Evolutionary conservation across 1,140 invertebrate genomes (phyloP).

Genomic region (Drosophila micromelanica): DNA sequence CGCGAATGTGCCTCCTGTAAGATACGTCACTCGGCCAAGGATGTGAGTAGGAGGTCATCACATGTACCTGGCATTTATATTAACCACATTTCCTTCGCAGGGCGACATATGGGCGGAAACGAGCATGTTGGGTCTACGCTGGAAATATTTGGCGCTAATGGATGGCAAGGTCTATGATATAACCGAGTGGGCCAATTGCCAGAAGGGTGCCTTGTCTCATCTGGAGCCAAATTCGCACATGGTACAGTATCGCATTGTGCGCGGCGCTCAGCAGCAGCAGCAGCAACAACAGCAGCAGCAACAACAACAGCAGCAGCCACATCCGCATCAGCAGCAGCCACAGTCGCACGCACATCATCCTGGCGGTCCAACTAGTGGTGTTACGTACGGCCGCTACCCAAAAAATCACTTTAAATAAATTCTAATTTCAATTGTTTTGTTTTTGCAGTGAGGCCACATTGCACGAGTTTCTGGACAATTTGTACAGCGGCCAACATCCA

Average conservation of each 20-base stretch:
- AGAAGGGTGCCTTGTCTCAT: constrained; percentile 92
- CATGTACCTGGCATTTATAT: constrained; percentile 9
- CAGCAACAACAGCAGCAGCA: constrained; percentile 78
- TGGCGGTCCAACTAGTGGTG: constrained; percentile 51
- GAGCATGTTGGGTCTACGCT: constrained; percentile 92
- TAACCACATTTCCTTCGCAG: constrained; percentile 84
- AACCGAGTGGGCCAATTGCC: constrained; percentile 97
- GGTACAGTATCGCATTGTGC: constrained; percentile 96
- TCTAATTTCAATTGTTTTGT: neutral
- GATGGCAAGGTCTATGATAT: constrained; percentile 97
- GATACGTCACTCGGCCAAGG: constrained; percentile 95
- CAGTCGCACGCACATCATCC: constrained; percentile 65
- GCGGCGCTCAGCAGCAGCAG: constrained; percentile 87
- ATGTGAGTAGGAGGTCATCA: constrained; percentile 86
- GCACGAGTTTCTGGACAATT: constrained; percentile 82
- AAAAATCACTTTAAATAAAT: neutral
- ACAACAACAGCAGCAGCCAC: constrained; percentile 63
- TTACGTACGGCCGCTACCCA: constrained; percentile 36
- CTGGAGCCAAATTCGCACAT: constrained; percentile 94
- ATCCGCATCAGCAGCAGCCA: constrained; percentile 60
- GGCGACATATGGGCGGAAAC: constrained; percentile 98
- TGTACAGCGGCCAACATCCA: constrained; percentile 83
- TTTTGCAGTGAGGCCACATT: constrained; percentile 73
- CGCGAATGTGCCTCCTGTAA: constrained; percentile 95
- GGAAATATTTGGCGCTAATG: constrained; percentile 98